A percentile compares a stretch with the other conserved stretches of the same genome.
Conservation (phyloP, 2,797 vertebrate genomes). For the Falco cherrug region DNA sequence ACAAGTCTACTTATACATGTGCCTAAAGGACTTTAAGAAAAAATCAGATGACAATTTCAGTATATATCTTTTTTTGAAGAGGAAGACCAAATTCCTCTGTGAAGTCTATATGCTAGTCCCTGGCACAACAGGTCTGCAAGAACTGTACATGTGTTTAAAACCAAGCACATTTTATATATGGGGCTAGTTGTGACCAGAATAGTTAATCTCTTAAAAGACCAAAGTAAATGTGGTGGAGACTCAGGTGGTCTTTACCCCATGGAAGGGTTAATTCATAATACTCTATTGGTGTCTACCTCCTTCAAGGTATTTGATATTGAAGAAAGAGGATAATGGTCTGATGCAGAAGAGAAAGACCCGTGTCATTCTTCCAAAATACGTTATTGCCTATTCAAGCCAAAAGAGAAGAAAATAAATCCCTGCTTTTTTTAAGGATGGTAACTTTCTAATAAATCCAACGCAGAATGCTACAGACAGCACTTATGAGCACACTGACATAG, state of each 20-base stretch:
- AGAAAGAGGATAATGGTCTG: background rate
- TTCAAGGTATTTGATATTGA: background rate
- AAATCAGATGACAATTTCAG: background rate
- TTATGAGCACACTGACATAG: conserved; percentile 23
- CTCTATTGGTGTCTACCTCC: background rate
- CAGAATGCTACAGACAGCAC: background rate
- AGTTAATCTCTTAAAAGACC: background rate
- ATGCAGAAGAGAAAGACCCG: background rate
- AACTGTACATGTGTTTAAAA: background rate
- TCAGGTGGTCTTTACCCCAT: background rate
- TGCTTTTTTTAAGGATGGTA: background rate
- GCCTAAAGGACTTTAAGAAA: background rate
- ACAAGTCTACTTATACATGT: too few species aligned
- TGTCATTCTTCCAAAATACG: background rate
- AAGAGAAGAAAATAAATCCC: background rate
- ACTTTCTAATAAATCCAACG: conserved; percentile 35
- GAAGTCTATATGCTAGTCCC: background rate
- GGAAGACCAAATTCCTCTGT: background rate
- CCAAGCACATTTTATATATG: background rate
- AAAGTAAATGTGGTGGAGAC: background rate
- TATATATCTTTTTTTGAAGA: background rate
- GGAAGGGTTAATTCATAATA: background rate
- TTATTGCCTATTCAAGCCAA: background rate
- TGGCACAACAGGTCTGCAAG: background rate
- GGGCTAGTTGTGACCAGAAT: background rate